Percentiles rank a stretch among this genome's conserved stretches.
Conservation (phyloP, 2,113 vertebrate species). For the Protobothrops flavoviridis region DNA sequence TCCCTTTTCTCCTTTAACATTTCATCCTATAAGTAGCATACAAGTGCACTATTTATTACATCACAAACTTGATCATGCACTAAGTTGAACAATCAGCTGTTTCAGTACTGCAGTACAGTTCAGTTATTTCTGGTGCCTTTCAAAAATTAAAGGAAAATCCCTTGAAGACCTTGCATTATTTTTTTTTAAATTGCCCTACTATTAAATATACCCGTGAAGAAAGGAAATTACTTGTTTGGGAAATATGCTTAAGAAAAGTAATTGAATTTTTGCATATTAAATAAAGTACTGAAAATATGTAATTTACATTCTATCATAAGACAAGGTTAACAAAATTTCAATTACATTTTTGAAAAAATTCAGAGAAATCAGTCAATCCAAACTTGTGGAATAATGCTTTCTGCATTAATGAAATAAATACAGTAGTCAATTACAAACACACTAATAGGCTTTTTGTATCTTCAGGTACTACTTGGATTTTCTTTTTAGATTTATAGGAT, state of each 20-base stretch:
- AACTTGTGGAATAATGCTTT: background rate
- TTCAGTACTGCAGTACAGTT: slow-evolving; percentile 32
- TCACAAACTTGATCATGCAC: background rate
- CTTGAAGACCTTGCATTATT: slow-evolving; percentile 20
- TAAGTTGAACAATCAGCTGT: background rate
- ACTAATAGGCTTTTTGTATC: slow-evolving; percentile 2
- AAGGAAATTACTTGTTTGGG: background rate
- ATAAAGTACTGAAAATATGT: background rate
- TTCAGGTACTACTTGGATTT: background rate
- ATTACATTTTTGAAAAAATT: background rate
- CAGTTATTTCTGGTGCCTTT: slow-evolving; percentile 1
- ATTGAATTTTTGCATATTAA: background rate
- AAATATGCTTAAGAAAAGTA: background rate
- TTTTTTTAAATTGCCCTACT: slow-evolving; percentile 3
- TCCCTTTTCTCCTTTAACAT: background rate
- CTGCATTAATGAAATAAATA: background rate
- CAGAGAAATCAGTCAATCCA: background rate
- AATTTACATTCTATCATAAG: background rate
- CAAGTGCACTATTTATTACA: background rate
- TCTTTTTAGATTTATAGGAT: background rate
- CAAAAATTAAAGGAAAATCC: slow-evolving; percentile 21
- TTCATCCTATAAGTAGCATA: background rate
- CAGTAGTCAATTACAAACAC: background rate
- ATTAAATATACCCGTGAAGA: background rate
- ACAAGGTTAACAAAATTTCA: background rate